Conservation (phyloP, 2,113 vertebrate species). For the Thunnus thynnus region DNA sequence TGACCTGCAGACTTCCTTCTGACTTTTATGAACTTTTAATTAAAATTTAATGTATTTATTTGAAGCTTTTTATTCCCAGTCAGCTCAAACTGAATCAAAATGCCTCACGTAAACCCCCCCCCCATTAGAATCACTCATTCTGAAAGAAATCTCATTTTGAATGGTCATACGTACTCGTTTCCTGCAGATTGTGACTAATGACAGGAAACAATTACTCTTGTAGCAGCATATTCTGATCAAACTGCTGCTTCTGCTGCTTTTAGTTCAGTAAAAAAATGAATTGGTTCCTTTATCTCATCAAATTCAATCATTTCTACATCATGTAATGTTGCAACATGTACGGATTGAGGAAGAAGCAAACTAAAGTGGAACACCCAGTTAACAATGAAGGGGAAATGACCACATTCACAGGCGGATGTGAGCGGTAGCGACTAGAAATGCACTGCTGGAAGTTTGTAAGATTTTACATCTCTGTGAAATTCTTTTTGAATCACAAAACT, state of each 20-base stretch:
- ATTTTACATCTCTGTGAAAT: too few relatives aligned
- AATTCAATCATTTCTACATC: not conserved
- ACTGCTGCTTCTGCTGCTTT: not conserved
- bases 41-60: too few relatives aligned
- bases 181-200: not conserved
- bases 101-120: too few relatives aligned
- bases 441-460: not conserved
- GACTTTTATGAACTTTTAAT: too few relatives aligned
- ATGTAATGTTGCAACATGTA: conserved; percentile 8
- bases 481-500: too few relatives aligned
- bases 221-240: not conserved
- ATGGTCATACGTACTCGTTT: not conserved
- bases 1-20: too few relatives aligned
- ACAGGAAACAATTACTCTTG: not conserved
- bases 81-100: too few relatives aligned
- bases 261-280: too few relatives aligned
- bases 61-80: too few relatives aligned
- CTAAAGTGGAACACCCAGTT: conserved; percentile 8
- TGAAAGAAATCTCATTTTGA: too few relatives aligned
- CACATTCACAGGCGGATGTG: too few relatives aligned
- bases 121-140: too few relatives aligned
- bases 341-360: not conserved
- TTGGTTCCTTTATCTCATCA: conserved; percentile 5
- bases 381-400: not conserved
- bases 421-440: not conserved